Percentiles rank a stretch among this genome's conserved stretches.
These are phyloP conservation scores for Acanthurus tractus DNA, from an alignment of 2,797 vertebrate genomes.

Conservation along the genomic window DNA sequence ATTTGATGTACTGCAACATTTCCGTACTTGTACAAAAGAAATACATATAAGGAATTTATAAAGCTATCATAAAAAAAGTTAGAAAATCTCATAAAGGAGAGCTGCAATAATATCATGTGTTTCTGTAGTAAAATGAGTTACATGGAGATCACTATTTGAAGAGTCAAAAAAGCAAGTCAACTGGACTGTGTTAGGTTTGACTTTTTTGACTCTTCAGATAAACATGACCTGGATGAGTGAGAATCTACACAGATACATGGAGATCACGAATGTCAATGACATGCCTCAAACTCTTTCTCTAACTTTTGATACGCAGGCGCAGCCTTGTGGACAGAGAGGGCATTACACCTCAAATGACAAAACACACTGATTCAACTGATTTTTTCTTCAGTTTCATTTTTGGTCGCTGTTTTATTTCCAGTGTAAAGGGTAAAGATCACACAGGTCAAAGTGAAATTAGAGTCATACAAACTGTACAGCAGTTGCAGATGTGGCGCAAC, in stretches of 20 bases:
- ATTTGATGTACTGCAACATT: too few species aligned
- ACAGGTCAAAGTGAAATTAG: not conserved
- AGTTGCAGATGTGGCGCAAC: not conserved
- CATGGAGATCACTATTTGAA: not conserved
- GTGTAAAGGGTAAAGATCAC: not conserved
- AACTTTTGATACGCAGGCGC: not conserved
- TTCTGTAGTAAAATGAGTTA: not conserved
- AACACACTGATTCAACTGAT: not conserved
- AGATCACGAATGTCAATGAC: not conserved
- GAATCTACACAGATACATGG: too few species aligned
- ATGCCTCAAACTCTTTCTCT: not conserved
- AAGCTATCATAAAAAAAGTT: too few species aligned
- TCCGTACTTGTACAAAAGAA: too few species aligned
- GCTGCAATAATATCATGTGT: too few species aligned
- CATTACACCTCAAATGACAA: not conserved
- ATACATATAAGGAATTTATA: too few species aligned
- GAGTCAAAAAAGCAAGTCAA: too few species aligned
- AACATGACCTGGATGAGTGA: too few species aligned
- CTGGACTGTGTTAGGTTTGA: too few species aligned
- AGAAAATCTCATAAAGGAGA: too few species aligned
- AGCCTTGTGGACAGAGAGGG: conserved; percentile 9
- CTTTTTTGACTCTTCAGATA: too few species aligned
- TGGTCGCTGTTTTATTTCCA: conserved; percentile 28
- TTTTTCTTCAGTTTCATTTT: conserved; percentile 3
- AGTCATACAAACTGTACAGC: not conserved